Evolutionary conservation across 2,797 vertebrate genomes (phyloP).

Genomic region (Graptemys geographica): DNA sequence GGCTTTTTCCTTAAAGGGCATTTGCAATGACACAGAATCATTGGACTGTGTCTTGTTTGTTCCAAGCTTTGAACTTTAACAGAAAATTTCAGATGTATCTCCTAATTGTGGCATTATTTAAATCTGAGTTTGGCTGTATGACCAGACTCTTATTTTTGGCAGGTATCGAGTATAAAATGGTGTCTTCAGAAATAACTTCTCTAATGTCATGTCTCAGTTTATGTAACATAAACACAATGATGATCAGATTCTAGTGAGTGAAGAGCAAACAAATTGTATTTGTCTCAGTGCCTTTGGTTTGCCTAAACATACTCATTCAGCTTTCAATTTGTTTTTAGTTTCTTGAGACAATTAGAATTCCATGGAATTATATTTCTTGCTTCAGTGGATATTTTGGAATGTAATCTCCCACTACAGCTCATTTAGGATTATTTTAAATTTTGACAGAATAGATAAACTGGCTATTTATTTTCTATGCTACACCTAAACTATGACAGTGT

Average conservation of each 20-base stretch:
- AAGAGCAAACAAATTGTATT: neutral
- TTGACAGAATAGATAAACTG: constrained; percentile 23
- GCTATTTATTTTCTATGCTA: constrained; percentile 6
- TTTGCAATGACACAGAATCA: neutral
- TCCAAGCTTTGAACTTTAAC: neutral
- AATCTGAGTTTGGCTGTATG: neutral
- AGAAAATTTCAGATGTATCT: neutral
- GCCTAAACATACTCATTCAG: neutral
- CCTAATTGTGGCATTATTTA: neutral
- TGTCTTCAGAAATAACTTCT: constrained; percentile 4
- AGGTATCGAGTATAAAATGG: fast-evolving
- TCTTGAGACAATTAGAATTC: constrained; percentile 41
- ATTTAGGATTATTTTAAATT: constrained; percentile 34
- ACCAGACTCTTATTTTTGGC: neutral
- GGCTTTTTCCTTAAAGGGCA: neutral
- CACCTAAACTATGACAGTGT: neutral
- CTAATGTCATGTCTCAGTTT: neutral
- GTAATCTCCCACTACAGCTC: constrained; percentile 15
- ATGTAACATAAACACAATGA: neutral
- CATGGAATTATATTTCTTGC: constrained; percentile 49
- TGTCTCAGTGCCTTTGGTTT: neutral
- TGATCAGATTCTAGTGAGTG: neutral
- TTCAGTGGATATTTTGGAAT: constrained; percentile 56
- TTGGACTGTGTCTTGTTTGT: neutral
- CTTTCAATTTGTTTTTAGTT: neutral